phyloP scores from a whole-genome alignment of 2,888 invertebrate species.

The Pyrrhosoma nymphula region DNA sequence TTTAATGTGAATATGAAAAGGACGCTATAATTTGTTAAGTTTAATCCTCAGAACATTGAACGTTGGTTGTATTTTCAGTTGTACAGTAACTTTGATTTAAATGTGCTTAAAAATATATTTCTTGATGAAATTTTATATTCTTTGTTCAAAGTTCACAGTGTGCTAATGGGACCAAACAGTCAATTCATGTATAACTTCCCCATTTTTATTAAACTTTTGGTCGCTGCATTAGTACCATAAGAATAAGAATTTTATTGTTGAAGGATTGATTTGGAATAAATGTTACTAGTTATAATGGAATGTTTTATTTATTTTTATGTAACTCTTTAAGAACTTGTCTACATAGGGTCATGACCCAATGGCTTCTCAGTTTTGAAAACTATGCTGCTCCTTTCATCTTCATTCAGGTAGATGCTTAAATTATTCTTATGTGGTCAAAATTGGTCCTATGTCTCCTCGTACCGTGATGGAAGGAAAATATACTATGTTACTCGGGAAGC shows the following conservation, averaged over 20 bases:
- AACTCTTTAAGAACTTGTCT: background rate
- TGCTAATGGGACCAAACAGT: constrained; percentile 67
- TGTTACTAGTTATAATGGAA: constrained; percentile 55
- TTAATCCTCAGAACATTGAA: constrained; percentile 36
- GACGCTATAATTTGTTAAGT: constrained; percentile 59
- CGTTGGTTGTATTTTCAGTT: constrained; percentile 59
- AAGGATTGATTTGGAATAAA: constrained; percentile 67
- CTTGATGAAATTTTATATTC: constrained; percentile 43
- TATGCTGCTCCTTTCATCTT: no score
- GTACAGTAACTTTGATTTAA: constrained; percentile 43
- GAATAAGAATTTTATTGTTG: constrained; percentile 61
- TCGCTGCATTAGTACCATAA: constrained; percentile 56
- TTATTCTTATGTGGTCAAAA: no score
- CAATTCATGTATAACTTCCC: constrained; percentile 64
- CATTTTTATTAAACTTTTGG: constrained; percentile 63
- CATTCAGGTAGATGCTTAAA: no score
- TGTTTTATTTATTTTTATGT: background rate
- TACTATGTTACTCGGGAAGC: no score
- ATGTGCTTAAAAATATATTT: constrained; percentile 30
- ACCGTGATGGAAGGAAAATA: no score
- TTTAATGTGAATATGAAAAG: constrained; percentile 57
- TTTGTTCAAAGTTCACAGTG: constrained; percentile 57
- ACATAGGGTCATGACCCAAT: no score
- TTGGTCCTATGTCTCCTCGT: no score
- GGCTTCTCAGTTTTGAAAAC: no score